Conservation (phyloP, 2,113 vertebrate species). For the Marcusenius ussheri region DNA sequence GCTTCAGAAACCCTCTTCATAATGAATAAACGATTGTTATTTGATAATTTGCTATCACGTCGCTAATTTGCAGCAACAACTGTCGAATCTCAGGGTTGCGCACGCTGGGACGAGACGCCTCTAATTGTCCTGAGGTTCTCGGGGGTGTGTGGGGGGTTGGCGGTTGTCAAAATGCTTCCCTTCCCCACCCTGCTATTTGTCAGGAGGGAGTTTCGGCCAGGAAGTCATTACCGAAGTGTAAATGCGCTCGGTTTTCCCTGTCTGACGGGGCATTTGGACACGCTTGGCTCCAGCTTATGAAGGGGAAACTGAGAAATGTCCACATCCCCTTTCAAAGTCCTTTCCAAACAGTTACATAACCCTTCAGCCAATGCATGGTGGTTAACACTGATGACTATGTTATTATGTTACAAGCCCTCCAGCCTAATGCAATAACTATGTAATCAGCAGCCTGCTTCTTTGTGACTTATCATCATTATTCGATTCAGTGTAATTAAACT, state of each 20-base stretch:
- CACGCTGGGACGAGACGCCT: background rate
- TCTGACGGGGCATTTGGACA: constrained; percentile 34
- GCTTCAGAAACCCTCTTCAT: background rate
- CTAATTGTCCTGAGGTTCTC: background rate
- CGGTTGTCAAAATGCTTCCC: background rate
- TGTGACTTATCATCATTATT: constrained; percentile 49
- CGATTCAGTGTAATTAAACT: constrained; percentile 44
- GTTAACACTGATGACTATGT: constrained; percentile 54
- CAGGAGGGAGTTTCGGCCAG: constrained; percentile 46
- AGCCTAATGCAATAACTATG: constrained; percentile 55
- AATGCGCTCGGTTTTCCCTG: constrained; percentile 47
- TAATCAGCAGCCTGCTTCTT: constrained; percentile 51
- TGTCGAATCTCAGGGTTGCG: background rate
- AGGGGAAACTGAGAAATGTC: constrained; percentile 9
- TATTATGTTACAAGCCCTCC: constrained; percentile 54
- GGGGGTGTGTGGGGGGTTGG: background rate
- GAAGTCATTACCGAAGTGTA: constrained; percentile 60
- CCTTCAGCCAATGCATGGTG: constrained; percentile 42
- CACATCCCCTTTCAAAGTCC: constrained; percentile 9
- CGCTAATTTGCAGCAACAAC: background rate
- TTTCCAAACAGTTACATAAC: constrained; percentile 49
- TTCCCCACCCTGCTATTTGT: constrained; percentile 36
- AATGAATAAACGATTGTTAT: background rate
- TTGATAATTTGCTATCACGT: background rate
- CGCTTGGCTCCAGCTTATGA: constrained; percentile 32